Base-by-base conservation (phyloP, 2,113 vertebrate species). In the Megalops atlanticus region DNA sequence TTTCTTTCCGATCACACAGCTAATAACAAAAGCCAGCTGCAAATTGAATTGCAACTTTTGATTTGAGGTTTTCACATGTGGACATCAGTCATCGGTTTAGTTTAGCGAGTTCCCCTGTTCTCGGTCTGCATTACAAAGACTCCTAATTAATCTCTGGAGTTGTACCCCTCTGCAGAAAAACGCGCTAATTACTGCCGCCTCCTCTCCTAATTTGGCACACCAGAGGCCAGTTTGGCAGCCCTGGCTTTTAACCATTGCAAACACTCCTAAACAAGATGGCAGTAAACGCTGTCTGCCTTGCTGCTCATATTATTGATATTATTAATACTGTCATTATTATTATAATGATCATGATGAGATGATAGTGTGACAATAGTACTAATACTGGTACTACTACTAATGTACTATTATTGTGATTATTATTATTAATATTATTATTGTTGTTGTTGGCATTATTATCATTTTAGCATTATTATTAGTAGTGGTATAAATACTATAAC, bases 71-170 rank as follows among this genome's bases (percentile, higher is more conserved):
- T 87, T 74, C 87, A 86, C 85, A 82, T 71, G 47, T 83, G 85
- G 87, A 88, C 86, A 82, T 90, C 91, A 91, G 87, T 94, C 91
- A 90, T 84, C 81, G 80, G 83, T 90, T 90, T 77, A 85, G 91
- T 91, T 92, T 92, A 92, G 90, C 92, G 94, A 86, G 91, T 95
- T 94, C 93, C n/a, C 91, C 90, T 89, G 90, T 91, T 91, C 84
- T 84, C 89, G 92, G 92, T 93, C 89, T 87, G 87, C 85, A 90
- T 92, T 94, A 94, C 92, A 95, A 95, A 94, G 89, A 85, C 82
- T 88, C 89, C 91, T 96, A 96, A 97, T 97, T 95, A 94, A 93
- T 95, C 95, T 95, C 95, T 82, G 83, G 93, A 92, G 91, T 72
- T 81, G 85, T 90, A 83, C 90, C 91, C 91, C 91, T 88, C 82